A percentile compares a stretch with the other conserved stretches of the same genome.
These are phyloP conservation scores for Holotrichia oblita DNA, from an alignment of 1,140 invertebrate genomes.

Conservation along the genomic window DNA sequence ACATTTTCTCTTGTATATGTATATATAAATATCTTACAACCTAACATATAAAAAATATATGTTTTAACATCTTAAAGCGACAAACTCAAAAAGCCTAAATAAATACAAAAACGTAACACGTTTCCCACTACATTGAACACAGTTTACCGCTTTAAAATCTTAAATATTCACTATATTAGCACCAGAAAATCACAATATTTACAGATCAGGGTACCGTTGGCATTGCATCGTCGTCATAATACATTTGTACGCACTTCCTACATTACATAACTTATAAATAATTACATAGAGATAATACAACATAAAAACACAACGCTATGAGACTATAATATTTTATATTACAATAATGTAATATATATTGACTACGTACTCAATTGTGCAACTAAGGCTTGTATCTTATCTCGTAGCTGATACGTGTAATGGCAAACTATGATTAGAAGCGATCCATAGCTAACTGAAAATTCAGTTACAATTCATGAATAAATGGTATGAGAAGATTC, in stretches of 20 bases:
- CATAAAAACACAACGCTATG: conserved; percentile 11
- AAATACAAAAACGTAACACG: neutral
- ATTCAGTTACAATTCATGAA: neutral
- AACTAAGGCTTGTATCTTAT: neutral
- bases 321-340: conserved; percentile 15
- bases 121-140: neutral
- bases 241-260: conserved; percentile 24
- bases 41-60: conserved; percentile 14
- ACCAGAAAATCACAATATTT: conserved; percentile 29
- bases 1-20: conserved; percentile 11
- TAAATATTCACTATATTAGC: conserved; percentile 24
- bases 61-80: neutral
- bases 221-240: conserved; percentile 35
- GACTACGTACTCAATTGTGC: neutral
- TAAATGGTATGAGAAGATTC: no score
- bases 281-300: neutral
- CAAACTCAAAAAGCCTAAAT: neutral
- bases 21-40: conserved; percentile 22
- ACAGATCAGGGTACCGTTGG: conserved; percentile 26
- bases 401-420: conserved; percentile 3
- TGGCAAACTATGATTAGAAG: neutral
- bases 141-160: neutral
- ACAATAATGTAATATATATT: conserved; percentile 10
- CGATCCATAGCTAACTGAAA: neutral
- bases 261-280: conserved; percentile 18